These are phyloP conservation scores for Spicauda simplicius DNA, from an alignment of 2,888 invertebrate species.

Conservation along the genomic window DNA sequence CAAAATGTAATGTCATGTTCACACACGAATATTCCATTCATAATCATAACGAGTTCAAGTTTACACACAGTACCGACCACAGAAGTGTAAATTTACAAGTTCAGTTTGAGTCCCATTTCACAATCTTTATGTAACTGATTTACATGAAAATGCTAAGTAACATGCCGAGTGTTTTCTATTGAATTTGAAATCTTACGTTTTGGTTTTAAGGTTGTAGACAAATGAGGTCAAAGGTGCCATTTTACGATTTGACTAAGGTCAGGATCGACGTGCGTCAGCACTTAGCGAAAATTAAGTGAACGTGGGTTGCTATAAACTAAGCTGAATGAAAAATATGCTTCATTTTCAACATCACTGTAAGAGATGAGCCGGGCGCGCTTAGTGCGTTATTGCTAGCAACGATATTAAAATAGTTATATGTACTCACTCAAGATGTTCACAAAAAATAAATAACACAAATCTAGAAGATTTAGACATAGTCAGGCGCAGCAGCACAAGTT, in stretches of 20 bases:
- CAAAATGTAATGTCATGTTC: conserved; percentile 3
- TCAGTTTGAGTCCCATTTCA: conserved; percentile 51
- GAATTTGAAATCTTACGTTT: conserved; percentile 43
- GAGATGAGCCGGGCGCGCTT: too few relatives aligned
- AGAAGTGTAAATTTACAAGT: conserved; percentile 53
- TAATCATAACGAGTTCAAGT: conserved; percentile 73
- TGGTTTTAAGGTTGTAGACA: conserved; percentile 38
- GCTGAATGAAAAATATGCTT: not conserved
- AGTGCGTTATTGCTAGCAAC: too few relatives aligned
- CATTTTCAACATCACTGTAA: too few relatives aligned
- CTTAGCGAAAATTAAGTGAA: conserved; percentile 55
- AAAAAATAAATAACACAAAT: too few relatives aligned
- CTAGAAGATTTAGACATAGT: too few relatives aligned
- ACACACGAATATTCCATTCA: conserved; percentile 57
- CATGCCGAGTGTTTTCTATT: not conserved
- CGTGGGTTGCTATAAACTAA: conserved; percentile 36
- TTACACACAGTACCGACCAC: conserved; percentile 62
- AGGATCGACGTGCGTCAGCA: conserved; percentile 56
- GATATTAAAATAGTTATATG: too few relatives aligned
- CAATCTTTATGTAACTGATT: conserved; percentile 62
- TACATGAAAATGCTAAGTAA: conserved; percentile 43
- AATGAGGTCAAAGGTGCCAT: conserved; percentile 34
- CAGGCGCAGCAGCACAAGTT: too few relatives aligned
- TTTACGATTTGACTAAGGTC: conserved; percentile 52
- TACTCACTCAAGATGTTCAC: too few relatives aligned